Evolutionary conservation across 1,140 invertebrate genomes (phyloP).

Genomic region (Heliconius eleuchia): DNA sequence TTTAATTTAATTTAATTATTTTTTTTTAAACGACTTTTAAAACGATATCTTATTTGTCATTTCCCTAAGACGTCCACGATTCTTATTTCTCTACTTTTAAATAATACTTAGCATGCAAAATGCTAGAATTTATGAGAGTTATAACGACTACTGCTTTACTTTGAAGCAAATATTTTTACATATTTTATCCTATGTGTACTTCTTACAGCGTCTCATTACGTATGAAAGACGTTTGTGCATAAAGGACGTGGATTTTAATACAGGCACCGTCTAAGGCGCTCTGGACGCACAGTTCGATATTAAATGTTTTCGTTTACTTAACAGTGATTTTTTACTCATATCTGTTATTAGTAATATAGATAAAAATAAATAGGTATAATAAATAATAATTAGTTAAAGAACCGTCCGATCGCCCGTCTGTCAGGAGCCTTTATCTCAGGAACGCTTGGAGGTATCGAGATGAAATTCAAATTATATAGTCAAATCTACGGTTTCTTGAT

Average conservation of each 20-base stretch:
- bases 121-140: not conserved
- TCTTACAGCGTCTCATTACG: constrained; percentile 23
- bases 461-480: no score
- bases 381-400: no score
- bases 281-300: constrained; percentile 8
- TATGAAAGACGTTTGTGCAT: constrained; percentile 14
- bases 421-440: no score
- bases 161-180: constrained; percentile 13
- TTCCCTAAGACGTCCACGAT: not conserved
- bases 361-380: no score
- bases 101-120: not conserved
- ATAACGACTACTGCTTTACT: constrained; percentile 1
- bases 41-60: not conserved
- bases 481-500: no score
- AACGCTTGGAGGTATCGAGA: no score
- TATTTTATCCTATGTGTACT: not conserved
- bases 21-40: not conserved
- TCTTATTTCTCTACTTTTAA: not conserved
- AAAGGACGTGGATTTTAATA: constrained; percentile 4
- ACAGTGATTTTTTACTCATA: not conserved
- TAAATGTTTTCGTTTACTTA: not conserved
- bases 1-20: no score
- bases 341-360: no score
- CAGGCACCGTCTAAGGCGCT: not conserved
- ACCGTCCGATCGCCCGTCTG: no score